These are phyloP conservation scores for Hypolimnas misippus DNA, from an alignment of 2,888 invertebrate genomes.

Conservation along the genomic window DNA sequence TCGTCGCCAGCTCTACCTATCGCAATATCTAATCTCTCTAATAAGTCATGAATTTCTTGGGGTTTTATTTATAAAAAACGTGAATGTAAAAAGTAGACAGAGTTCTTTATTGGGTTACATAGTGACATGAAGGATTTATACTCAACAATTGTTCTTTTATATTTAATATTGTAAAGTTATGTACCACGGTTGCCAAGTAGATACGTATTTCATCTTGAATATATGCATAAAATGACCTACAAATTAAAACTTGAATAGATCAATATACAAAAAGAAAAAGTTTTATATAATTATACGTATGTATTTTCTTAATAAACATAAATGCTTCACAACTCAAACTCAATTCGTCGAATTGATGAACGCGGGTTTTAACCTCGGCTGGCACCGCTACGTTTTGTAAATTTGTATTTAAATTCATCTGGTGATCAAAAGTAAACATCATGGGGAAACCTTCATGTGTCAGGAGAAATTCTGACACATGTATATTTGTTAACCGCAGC, in stretches of 20 bases:
- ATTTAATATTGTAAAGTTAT: neutral
- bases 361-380: no score
- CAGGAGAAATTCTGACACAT: no score
- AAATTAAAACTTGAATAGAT: neutral
- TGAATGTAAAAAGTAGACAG: neutral
- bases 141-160: no score
- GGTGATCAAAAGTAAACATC: no score
- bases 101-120: neutral
- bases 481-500: no score
- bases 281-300: no score
- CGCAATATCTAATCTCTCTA: slow-evolving; percentile 58
- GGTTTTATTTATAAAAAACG: slow-evolving; percentile 6
- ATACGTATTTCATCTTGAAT: neutral
- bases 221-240: neutral
- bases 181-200: neutral
- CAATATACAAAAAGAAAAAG: neutral
- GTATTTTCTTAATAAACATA: no score
- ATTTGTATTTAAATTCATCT: no score
- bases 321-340: no score
- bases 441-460: no score
- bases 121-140: neutral
- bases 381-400: no score
- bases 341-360: no score
- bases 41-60: slow-evolving; percentile 48
- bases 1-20: slow-evolving; percentile 55